A percentile compares a stretch with the other conserved stretches of the same genome.
These are phyloP conservation scores for Ophion obscuratus DNA, from an alignment of 2,888 invertebrate species.

Conservation along the genomic window DNA sequence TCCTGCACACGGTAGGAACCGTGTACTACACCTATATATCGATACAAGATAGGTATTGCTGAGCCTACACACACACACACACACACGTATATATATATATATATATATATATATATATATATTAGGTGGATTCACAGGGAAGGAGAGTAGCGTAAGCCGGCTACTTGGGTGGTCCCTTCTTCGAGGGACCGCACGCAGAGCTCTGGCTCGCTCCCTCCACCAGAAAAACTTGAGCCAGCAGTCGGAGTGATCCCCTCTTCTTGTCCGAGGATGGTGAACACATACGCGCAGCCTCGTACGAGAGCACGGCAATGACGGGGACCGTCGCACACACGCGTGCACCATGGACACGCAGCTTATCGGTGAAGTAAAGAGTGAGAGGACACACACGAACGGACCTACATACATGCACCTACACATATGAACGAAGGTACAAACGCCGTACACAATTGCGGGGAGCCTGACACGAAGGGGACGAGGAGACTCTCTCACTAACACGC, in stretches of 20 bases:
- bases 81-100: slow-evolving; percentile 19
- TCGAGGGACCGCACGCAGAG: slow-evolving; percentile 84
- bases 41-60: slow-evolving; percentile 62
- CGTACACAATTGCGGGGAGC: slow-evolving; percentile 22
- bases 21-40: slow-evolving; percentile 49
- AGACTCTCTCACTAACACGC: slow-evolving; percentile 69
- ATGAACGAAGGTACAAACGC: slow-evolving; percentile 15
- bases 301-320: too few species aligned
- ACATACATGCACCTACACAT: slow-evolving; percentile 72
- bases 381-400: slow-evolving; percentile 65
- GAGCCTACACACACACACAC: slow-evolving; percentile 5
- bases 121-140: slow-evolving; percentile 37
- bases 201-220: slow-evolving; percentile 75
- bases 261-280: slow-evolving; percentile 70
- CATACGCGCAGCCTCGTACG: slow-evolving; percentile 48
- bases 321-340: too few species aligned
- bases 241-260: slow-evolving; percentile 69
- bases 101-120: slow-evolving; percentile 17
- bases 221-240: slow-evolving; percentile 79
- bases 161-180: slow-evolving; percentile 84
- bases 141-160: slow-evolving; percentile 78
- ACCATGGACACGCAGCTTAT: slow-evolving; percentile 3
- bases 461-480: slow-evolving; percentile 28
- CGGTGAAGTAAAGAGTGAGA: slow-evolving; percentile 17
- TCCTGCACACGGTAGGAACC: slow-evolving; percentile 52